Evolutionary conservation across 2,113 vertebrate genomes (phyloP).

Genomic region (zebrafish (Danio rerio)): DNA sequence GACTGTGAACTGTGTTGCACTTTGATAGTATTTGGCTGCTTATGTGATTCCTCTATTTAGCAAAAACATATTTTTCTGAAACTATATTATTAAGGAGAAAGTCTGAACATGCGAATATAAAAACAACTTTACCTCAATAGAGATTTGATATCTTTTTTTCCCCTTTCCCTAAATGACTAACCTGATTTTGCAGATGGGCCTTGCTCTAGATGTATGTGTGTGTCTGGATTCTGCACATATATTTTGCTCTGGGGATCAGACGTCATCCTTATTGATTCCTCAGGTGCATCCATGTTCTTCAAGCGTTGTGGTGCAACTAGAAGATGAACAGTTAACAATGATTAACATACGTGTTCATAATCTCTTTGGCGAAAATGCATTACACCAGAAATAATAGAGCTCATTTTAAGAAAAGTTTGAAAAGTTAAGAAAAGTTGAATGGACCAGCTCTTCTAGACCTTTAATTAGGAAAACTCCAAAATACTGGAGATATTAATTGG

Average conservation of each 20-base stretch:
- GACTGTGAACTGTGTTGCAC: no score
- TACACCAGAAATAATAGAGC: background rate
- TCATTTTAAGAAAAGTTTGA: no score
- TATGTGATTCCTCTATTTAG: no score
- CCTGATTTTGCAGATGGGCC: slow-evolving; percentile 28
- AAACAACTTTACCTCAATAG: background rate
- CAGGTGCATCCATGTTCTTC: slow-evolving; percentile 62
- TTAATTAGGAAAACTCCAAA: background rate
- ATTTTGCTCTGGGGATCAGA: slow-evolving; percentile 44
- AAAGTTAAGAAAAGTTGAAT: no score
- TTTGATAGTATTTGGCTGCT: no score
- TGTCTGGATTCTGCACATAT: slow-evolving; percentile 1
- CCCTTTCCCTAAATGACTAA: background rate
- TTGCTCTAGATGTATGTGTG: slow-evolving; percentile 18
- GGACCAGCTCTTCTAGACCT: background rate
- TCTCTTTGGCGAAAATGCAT: background rate
- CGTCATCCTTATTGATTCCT: slow-evolving; percentile 59
- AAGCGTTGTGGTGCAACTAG: slow-evolving; percentile 37
- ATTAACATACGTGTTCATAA: no score
- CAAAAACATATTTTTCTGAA: no score
- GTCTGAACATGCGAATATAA: no score
- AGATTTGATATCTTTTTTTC: background rate
- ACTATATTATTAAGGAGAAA: no score
- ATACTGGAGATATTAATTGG: background rate
- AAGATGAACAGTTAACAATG: background rate